phyloP scores from a whole-genome alignment of 2,888 invertebrate genomes.

The Napeogenes sylphis region DNA sequence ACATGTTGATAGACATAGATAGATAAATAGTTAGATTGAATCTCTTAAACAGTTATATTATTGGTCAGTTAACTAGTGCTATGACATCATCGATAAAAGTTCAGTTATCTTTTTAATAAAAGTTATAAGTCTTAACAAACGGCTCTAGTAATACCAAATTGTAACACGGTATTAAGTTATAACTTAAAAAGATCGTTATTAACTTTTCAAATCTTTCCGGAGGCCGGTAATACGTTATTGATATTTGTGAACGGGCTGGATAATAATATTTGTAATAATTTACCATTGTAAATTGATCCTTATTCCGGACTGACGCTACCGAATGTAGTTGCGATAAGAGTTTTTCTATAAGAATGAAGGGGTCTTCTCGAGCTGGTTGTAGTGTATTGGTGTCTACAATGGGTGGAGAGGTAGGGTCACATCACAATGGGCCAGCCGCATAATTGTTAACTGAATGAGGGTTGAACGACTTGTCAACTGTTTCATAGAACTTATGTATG shows the following conservation, averaged over 20 bases:
- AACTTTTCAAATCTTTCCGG: slow-evolving; percentile 72
- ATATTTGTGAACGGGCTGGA: slow-evolving; percentile 75
- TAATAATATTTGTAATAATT: slow-evolving; percentile 74
- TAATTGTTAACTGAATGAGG: slow-evolving; percentile 76
- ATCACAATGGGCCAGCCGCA: slow-evolving; percentile 72
- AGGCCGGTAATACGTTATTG: slow-evolving; percentile 75
- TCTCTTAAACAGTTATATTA: too few relatives aligned
- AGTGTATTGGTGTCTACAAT: slow-evolving; percentile 68
- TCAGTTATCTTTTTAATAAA: neutral
- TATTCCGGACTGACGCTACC: slow-evolving; percentile 35
- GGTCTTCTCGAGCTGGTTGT: slow-evolving; percentile 46
- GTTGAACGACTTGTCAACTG: slow-evolving; percentile 74
- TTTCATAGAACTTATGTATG: slow-evolving; percentile 60
- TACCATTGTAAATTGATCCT: slow-evolving; percentile 50
- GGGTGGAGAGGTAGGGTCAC: slow-evolving; percentile 68
- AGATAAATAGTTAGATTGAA: too few relatives aligned
- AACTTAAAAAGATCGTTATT: slow-evolving; percentile 49
- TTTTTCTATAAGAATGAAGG: slow-evolving; percentile 36
- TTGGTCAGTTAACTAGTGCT: too few relatives aligned
- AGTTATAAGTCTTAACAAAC: neutral
- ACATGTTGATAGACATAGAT: too few relatives aligned
- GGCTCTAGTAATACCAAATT: neutral
- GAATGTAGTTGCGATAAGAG: slow-evolving; percentile 32
- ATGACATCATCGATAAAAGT: neutral
- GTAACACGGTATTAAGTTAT: slow-evolving; percentile 18